phyloP scores from a whole-genome alignment of 1,140 invertebrate species.

The Cydia amplana region DNA sequence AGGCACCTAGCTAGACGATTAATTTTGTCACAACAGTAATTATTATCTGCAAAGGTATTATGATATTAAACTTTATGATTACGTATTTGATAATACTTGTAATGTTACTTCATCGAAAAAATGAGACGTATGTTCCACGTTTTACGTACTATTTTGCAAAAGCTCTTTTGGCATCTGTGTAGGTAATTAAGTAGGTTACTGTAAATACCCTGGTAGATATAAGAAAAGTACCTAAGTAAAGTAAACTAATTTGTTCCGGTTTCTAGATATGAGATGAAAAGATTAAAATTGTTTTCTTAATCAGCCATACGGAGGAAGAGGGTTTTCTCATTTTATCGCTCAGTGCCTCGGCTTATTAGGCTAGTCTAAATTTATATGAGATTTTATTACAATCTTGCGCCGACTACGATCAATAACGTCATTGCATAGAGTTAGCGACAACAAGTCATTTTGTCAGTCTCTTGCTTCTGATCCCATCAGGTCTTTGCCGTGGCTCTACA shows the following conservation, averaged over 20 bases:
- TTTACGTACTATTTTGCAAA: not conserved
- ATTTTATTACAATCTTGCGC: no score
- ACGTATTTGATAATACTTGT: slow-evolving; percentile 35
- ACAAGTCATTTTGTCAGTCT: no score
- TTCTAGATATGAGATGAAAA: not conserved
- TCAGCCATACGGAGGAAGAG: not conserved
- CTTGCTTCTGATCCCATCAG: no score
- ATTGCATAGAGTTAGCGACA: no score
- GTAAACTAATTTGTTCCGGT: not conserved
- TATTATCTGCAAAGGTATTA: slow-evolving; percentile 4
- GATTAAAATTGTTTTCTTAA: not conserved
- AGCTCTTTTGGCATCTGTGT: not conserved
- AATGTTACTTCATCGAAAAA: not conserved
- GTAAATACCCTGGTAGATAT: not conserved
- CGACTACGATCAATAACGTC: no score
- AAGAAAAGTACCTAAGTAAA: not conserved
- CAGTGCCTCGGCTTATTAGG: not conserved
- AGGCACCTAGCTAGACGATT: not conserved
- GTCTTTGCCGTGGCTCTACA: no score
- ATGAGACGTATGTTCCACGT: not conserved
- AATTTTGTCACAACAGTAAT: not conserved
- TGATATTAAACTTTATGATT: slow-evolving; percentile 1
- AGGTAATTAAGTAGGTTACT: not conserved
- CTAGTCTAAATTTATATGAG: no score
- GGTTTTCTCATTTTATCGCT: not conserved